Evolutionary conservation across 2,797 vertebrate genomes (phyloP).

Genomic region (Petrocephalus schoutedeni): DNA sequence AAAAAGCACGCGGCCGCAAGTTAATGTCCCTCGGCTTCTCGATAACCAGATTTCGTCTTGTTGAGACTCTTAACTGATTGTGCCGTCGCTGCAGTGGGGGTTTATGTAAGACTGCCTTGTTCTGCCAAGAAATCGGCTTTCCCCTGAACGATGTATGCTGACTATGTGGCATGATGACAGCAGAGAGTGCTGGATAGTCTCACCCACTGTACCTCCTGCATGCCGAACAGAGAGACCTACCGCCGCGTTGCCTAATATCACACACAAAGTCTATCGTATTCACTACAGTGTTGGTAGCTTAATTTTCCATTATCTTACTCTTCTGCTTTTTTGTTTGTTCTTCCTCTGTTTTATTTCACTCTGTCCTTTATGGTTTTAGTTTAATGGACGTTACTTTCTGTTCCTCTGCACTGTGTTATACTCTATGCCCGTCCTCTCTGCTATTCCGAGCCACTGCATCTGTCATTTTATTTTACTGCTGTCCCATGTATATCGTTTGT

Average conservation of each 20-base stretch:
- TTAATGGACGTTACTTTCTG: not conserved
- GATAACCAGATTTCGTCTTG: slow-evolving; percentile 16
- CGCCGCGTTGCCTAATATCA: not conserved
- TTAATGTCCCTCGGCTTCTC: slow-evolving; percentile 3
- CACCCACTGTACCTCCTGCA: not conserved
- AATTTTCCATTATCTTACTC: not conserved
- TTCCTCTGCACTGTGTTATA: not conserved
- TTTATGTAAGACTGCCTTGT: not conserved
- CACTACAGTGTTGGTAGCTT: not conserved
- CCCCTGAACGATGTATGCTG: not conserved
- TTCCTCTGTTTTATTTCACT: not conserved
- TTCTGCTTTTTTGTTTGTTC: not conserved
- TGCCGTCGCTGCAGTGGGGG: not conserved
- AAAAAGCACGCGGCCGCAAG: slow-evolving; percentile 11
- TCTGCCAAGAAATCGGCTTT: not conserved
- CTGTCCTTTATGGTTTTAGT: not conserved
- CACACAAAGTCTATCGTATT: not conserved
- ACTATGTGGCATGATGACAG: not conserved
- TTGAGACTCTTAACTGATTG: not conserved
- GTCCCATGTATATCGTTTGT: not conserved
- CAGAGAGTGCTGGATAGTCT: not conserved
- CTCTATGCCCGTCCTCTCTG: not conserved
- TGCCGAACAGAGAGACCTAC: not conserved
- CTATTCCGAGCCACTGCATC: not conserved
- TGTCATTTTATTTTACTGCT: not conserved